phyloP scores from a whole-genome alignment of 2,113 vertebrate species.

The Spermophilus dauricus region DNA sequence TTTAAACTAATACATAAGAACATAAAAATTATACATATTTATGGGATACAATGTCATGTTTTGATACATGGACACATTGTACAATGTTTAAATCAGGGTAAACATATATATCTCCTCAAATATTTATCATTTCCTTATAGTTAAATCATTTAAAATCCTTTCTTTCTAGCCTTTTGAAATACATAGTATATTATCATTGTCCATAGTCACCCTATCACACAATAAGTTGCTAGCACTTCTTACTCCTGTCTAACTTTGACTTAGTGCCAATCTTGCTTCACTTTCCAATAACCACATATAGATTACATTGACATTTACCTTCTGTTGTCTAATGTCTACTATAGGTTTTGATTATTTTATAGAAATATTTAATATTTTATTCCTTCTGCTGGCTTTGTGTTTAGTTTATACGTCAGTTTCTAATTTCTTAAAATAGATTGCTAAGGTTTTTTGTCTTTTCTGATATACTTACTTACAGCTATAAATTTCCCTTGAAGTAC shows the following conservation, averaged over 20 bases:
- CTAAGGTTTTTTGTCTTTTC: neutral
- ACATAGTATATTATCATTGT: neutral
- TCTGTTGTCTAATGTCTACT: neutral
- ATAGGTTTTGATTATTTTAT: neutral
- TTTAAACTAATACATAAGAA: neutral
- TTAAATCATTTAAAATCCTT: neutral
- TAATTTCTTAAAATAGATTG: neutral
- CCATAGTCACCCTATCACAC: rapidly evolving
- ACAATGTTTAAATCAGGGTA: neutral
- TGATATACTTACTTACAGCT: neutral
- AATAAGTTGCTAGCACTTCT: neutral
- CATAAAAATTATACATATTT: neutral
- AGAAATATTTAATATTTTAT: neutral
- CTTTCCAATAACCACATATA: neutral
- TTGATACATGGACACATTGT: neutral
- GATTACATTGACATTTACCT: neutral
- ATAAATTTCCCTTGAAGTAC: neutral
- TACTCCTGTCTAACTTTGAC: neutral
- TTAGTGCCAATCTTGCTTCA: neutral
- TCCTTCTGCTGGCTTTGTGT: neutral
- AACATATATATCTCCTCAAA: neutral
- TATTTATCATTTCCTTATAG: neutral
- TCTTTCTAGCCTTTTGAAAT: neutral
- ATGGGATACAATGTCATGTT: neutral
- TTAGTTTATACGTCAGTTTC: neutral